phyloP scores from a whole-genome alignment of 2,113 vertebrate species.

The Abramis brama region DNA sequence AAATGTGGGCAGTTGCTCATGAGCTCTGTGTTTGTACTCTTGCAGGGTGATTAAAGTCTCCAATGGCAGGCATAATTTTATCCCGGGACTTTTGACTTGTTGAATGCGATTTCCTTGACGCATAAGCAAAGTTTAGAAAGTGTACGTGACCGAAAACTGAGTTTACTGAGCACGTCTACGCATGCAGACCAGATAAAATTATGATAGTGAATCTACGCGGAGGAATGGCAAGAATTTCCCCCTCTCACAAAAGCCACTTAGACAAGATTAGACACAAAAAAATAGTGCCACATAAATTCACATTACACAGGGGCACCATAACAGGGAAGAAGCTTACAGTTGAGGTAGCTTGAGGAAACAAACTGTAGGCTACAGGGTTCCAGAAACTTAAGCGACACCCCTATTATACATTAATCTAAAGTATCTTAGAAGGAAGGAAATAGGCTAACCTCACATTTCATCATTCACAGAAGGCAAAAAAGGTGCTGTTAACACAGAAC shows the following conservation, averaged over 20 bases:
- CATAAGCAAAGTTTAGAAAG: background rate
- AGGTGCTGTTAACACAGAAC: background rate
- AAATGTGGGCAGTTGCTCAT: background rate
- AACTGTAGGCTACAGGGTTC: background rate
- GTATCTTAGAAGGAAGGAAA: background rate
- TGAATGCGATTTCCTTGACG: background rate
- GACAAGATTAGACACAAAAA: background rate
- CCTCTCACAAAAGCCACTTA: background rate
- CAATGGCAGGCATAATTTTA: background rate
- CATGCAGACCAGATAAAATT: conserved; percentile 13
- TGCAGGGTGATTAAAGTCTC: background rate
- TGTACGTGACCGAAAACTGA: background rate
- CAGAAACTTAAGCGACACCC: background rate
- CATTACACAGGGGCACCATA: background rate
- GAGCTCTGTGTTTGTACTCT: background rate
- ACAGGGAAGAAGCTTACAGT: background rate
- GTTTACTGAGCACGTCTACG: background rate
- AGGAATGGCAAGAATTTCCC: conserved; percentile 30
- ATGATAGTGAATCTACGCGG: background rate
- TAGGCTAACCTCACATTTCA: background rate
- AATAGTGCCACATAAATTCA: background rate
- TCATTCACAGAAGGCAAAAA: background rate
- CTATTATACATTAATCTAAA: background rate
- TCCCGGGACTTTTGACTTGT: background rate
- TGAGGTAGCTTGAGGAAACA: background rate